A percentile compares a stretch with the other conserved stretches of the same genome.
These are phyloP conservation scores for Cancer borealis DNA, from an alignment of 2,888 invertebrate genomes.

Conservation along the genomic window DNA sequence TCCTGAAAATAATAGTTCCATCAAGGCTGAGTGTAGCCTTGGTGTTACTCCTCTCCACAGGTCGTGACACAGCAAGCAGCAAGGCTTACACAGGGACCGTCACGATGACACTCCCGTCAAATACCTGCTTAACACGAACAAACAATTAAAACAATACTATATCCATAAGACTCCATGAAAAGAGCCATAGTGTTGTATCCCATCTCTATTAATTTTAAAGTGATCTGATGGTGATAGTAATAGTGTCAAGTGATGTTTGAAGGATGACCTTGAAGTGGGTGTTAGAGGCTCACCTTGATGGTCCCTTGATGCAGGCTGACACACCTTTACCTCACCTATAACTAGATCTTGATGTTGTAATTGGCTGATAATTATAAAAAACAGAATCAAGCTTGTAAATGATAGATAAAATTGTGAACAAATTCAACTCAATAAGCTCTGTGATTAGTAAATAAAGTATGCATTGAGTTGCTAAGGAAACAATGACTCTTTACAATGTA, in stretches of 20 bases:
- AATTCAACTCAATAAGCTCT: not conserved
- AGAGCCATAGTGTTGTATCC: not conserved
- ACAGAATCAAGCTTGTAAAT: not conserved
- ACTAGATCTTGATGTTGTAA: not conserved
- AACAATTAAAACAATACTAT: not conserved
- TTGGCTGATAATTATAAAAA: not conserved
- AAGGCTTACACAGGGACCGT: not conserved
- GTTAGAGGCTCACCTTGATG: not conserved
- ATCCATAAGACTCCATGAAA: not conserved
- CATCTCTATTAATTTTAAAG: not conserved
- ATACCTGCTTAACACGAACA: not conserved
- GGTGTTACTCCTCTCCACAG: not conserved
- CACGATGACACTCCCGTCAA: not conserved
- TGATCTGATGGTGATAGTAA: not conserved
- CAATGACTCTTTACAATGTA: not conserved
- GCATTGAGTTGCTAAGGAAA: not conserved
- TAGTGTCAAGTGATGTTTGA: not conserved
- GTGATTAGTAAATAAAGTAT: not conserved
- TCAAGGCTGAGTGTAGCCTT: not conserved
- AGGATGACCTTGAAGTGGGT: not conserved
- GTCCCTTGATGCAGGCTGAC: conserved; percentile 18
- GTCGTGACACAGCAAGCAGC: not conserved
- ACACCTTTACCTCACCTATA: not conserved
- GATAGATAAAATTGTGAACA: not conserved
- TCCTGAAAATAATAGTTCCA: not conserved